phyloP scores from a whole-genome alignment of 2,797 vertebrate genomes.

The Alectoris magna region DNA sequence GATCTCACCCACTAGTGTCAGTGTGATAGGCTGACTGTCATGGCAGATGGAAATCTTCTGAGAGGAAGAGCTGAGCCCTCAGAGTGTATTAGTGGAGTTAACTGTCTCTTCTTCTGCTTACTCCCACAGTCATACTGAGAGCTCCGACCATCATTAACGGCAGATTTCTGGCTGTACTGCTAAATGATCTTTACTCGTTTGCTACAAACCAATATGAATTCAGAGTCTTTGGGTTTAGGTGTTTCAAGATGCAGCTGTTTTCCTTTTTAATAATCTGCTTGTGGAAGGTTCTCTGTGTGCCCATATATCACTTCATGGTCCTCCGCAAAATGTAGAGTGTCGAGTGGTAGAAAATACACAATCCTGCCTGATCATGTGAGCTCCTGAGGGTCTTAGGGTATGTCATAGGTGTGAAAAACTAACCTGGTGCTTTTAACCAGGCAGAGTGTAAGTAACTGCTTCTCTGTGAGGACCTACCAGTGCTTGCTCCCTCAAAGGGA shows the following conservation, averaged over 20 bases:
- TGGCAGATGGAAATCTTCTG: neutral
- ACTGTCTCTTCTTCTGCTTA: neutral
- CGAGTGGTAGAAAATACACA: neutral
- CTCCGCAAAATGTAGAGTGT: rapidly evolving
- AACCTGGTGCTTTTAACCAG: neutral
- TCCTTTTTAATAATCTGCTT: neutral
- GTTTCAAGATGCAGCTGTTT: neutral
- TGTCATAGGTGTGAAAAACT: neutral
- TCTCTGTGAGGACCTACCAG: neutral
- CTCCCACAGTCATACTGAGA: neutral
- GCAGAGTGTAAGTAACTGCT: neutral
- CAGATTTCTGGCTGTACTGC: neutral
- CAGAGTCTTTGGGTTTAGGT: neutral
- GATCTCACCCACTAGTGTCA: neutral
- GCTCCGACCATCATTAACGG: rapidly evolving
- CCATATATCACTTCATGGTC: neutral
- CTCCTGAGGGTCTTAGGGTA: neutral
- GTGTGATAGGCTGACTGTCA: neutral
- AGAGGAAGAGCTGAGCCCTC: neutral
- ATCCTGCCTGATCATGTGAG: neutral
- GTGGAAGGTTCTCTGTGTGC: rapidly evolving
- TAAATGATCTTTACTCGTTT: neutral
- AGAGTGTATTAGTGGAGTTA: neutral
- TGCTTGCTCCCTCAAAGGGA: neutral
- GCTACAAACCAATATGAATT: neutral